Percentiles rank a stretch among this genome's conserved stretches.
These are phyloP conservation scores for Odontamblyopus rebecca DNA, from an alignment of 2,797 vertebrate species.

Conservation along the genomic window DNA sequence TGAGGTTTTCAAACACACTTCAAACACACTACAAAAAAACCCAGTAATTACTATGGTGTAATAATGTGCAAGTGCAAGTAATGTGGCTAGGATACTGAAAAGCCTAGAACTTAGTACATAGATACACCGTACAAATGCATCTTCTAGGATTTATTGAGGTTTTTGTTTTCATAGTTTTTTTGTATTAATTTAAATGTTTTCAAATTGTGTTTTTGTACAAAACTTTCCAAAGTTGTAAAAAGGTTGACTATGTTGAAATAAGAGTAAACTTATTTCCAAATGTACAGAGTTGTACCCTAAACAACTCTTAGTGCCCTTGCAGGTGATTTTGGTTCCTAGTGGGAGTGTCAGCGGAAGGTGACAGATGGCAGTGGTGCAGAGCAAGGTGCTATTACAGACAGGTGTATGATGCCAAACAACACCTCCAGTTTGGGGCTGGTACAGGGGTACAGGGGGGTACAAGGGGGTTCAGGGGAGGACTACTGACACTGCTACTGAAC, in stretches of 20 bases:
- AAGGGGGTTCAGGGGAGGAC: slow-evolving; percentile 18
- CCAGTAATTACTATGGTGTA: not conserved
- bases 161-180: not conserved
- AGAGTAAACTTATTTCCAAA: slow-evolving; percentile 26
- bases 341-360: slow-evolving; percentile 46
- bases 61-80: not conserved
- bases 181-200: not conserved
- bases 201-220: not conserved
- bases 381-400: slow-evolving; percentile 66
- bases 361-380: slow-evolving; percentile 63
- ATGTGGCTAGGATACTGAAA: not conserved
- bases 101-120: not conserved
- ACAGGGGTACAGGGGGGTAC: not conserved
- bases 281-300: slow-evolving; percentile 18
- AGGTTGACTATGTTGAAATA: not conserved
- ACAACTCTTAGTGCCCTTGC: slow-evolving; percentile 35
- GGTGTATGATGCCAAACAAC: slow-evolving; percentile 66
- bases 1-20: slow-evolving; percentile 3
- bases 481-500: slow-evolving; percentile 57
- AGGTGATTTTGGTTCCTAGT: slow-evolving; percentile 38
- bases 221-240: not conserved
- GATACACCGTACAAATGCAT: not conserved
- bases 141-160: not conserved
- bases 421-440: slow-evolving; percentile 24
- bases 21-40: not conserved